Evolutionary conservation across 2,888 invertebrate species (phyloP), one percentile per base, ranked within the genome.

Genomic region (Lamproptera curius): DNA sequence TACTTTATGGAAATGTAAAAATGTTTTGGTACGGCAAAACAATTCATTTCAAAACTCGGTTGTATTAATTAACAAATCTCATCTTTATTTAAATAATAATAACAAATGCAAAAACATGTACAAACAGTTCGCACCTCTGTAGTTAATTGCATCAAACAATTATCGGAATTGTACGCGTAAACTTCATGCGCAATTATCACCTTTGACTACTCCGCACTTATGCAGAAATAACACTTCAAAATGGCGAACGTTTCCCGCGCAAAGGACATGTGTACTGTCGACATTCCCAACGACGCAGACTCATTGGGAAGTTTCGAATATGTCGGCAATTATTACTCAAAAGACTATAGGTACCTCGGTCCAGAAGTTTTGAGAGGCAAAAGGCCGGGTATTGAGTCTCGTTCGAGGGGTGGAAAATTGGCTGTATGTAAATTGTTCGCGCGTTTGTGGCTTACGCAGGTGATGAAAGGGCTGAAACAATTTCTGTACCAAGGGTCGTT

Each of bases 401-500:
- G 20, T 20, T 3, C 20, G 20, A 6, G 6, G 4, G 36, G 50
- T 50, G 57, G 58, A 33, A 39, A 57, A 28, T 28, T 14, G 13
- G 39, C 55, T 11, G 51, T 42, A 11, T 63, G 63, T 36, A 59
- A 45, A 54, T 65, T 67, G 13, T 53, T 73, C 47, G 41, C 70
- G 11, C 67, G 75, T 45, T 58, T 70, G 56, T 86, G 83, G 85
- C 50, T 69, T 0, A 54, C 47, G 2, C 76, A 82, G 63, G 67
- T 85, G 14, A 58, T 78, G 56, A 72, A 62, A 37, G 86, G 86
- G 1, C 53, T 83, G 46, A 81, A 77, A 59, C 81, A 85, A 61
- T 76, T 88, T 56, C 78, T 84, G 55, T 81, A 79, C 53, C 76
- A 77, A 39, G 88, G 88, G 23, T 80, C 83, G 39, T 58, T 88